phyloP scores from a whole-genome alignment of 2,888 invertebrate species.

The Carcina quercana region DNA sequence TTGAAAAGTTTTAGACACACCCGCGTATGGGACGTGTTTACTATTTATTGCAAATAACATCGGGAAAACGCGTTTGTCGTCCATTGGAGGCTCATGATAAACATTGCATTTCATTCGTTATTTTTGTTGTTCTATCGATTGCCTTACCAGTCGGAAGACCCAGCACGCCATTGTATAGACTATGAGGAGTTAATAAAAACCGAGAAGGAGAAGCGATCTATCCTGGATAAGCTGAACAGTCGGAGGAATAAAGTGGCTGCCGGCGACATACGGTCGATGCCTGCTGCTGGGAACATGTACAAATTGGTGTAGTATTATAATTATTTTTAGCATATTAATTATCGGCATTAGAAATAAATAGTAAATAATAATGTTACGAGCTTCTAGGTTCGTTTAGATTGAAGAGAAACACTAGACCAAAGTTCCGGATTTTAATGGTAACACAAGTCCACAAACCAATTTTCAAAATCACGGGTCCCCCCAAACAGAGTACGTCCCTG shows the following conservation, averaged over 20 bases:
- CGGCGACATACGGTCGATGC: conserved; percentile 51
- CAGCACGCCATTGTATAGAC: conserved; percentile 38
- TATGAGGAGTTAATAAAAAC: conserved; percentile 39
- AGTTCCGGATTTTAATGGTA: neutral
- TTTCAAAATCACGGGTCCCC: neutral
- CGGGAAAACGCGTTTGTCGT: neutral
- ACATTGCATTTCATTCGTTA: neutral
- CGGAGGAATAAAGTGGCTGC: conserved; percentile 56
- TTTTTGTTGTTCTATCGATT: neutral
- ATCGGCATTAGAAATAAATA: neutral
- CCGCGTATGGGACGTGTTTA: neutral
- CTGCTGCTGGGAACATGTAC: conserved; percentile 48
- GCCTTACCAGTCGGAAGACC: conserved; percentile 27
- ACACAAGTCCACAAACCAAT: neutral
- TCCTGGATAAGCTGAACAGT: conserved; percentile 54
- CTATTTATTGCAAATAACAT: neutral
- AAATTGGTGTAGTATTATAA: conserved; percentile 41
- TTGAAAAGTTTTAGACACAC: no score
- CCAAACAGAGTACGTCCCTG: no score
- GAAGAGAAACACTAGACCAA: neutral
- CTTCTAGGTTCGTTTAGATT: neutral
- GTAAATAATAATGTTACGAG: neutral
- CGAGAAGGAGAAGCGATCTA: conserved; percentile 33
- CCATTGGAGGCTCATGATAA: no score
- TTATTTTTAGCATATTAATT: neutral